Conservation (phyloP, 2,113 vertebrate species). For the Trogon surrucura region DNA sequence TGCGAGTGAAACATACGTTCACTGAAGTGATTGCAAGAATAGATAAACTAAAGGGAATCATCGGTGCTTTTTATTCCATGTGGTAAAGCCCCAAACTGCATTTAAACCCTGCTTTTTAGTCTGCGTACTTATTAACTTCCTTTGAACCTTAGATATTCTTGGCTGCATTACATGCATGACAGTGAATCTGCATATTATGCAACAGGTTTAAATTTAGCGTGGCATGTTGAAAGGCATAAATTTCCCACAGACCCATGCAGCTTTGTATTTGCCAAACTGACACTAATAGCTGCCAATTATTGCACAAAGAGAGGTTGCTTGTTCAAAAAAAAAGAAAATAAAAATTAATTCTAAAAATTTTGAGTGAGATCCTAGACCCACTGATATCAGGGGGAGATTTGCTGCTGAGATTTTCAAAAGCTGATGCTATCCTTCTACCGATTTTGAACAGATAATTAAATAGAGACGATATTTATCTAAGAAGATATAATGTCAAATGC, state of each 20-base stretch:
- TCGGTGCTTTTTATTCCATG: background rate
- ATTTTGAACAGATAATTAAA: slow-evolving; percentile 39
- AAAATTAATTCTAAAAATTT: background rate
- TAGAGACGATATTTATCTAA: slow-evolving; percentile 34
- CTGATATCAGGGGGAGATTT: background rate
- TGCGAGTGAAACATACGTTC: background rate
- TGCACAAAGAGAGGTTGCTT: background rate
- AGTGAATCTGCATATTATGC: slow-evolving; percentile 54
- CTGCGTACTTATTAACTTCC: background rate
- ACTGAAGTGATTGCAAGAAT: background rate
- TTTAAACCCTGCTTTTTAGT: background rate
- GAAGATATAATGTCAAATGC: slow-evolving; percentile 44
- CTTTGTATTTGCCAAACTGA: background rate
- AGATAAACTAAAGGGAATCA: background rate
- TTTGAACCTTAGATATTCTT: slow-evolving; percentile 46
- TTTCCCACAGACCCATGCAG: slow-evolving; percentile 26
- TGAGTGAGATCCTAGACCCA: background rate
- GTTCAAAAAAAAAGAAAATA: background rate
- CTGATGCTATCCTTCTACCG: background rate
- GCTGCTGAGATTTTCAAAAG: slow-evolving; percentile 8
- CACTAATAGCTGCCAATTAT: slow-evolving; percentile 40
- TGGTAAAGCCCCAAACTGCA: background rate
- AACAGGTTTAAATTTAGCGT: slow-evolving; percentile 56
- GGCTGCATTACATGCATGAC: background rate
- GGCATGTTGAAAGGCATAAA: slow-evolving; percentile 29